phyloP scores from a whole-genome alignment of 2,888 invertebrate species.

The Lasioglossum calceatum region DNA sequence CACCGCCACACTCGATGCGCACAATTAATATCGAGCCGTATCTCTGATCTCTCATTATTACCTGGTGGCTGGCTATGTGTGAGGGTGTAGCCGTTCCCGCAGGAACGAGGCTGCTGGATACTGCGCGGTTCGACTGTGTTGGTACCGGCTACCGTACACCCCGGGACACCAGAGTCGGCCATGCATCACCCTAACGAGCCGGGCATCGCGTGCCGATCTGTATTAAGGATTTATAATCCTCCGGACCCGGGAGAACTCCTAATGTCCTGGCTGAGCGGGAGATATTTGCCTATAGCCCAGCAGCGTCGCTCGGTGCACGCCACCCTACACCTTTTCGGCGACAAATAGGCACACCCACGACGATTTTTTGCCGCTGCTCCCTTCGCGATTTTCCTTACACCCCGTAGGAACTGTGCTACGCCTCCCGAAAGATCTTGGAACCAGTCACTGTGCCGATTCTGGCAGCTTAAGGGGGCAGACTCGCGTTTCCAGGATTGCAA shows the following conservation, averaged over 20 bases:
- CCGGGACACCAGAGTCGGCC: conserved; percentile 81
- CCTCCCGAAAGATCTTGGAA: neutral
- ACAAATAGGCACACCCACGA: conserved; percentile 70
- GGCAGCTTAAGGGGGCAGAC: neutral
- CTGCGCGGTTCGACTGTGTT: conserved; percentile 62
- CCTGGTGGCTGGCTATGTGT: conserved; percentile 73
- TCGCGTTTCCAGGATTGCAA: no score
- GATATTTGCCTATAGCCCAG: conserved; percentile 69
- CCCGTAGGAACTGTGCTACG: neutral
- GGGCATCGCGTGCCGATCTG: conserved; percentile 84
- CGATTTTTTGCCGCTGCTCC: conserved; percentile 44
- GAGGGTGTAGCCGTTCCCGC: conserved; percentile 76
- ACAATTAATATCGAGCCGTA: conserved; percentile 83
- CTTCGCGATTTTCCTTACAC: conserved; percentile 10
- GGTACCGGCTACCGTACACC: conserved; percentile 82
- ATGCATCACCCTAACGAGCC: conserved; percentile 84
- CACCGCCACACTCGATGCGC: conserved; percentile 79
- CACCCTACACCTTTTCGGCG: conserved; percentile 28
- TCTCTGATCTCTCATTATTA: conserved; percentile 84
- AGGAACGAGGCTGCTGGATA: conserved; percentile 67
- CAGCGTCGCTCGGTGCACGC: conserved; percentile 44
- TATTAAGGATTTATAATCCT: conserved; percentile 84
- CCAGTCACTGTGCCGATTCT: neutral
- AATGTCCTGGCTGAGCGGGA: conserved; percentile 75
- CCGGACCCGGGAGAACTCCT: conserved; percentile 75